Percentiles rank a stretch among this genome's conserved stretches.
Evolutionary conservation across 2,888 invertebrate species (phyloP).

Genomic region (Nemoura dubitans): DNA sequence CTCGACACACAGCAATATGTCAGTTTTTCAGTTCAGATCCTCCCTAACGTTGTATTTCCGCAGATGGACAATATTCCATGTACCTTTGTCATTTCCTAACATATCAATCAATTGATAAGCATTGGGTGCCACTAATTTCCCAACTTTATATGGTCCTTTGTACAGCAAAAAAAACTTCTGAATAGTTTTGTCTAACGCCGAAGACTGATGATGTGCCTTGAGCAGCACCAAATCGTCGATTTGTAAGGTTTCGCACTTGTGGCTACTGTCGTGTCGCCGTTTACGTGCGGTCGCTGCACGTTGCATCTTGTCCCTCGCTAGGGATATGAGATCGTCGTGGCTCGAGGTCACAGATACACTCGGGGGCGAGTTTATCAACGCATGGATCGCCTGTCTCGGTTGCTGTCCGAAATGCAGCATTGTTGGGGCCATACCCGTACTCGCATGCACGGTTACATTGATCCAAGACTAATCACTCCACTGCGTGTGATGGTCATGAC

Average conservation of each 20-base stretch:
- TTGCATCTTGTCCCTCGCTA: conserved; percentile 15
- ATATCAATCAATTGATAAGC: conserved; percentile 8
- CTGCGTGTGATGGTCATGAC: conserved; percentile 1
- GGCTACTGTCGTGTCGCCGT: neutral
- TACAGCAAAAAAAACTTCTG: conserved; percentile 27
- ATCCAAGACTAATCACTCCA: conserved; percentile 16
- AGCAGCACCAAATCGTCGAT: conserved; percentile 1
- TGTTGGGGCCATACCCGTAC: neutral
- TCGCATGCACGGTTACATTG: neutral
- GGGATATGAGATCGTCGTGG: neutral
- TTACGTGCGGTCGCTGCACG: neutral
- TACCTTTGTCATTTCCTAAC: no score
- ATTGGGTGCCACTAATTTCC: neutral
- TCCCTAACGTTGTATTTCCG: no score
- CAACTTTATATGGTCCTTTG: conserved; percentile 10
- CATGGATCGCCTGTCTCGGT: neutral
- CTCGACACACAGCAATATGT: no score
- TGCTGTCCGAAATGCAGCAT: conserved; percentile 1
- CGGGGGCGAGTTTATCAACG: neutral
- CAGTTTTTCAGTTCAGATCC: no score
- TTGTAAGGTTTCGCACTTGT: neutral
- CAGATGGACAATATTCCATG: no score
- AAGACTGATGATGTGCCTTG: conserved; percentile 2
- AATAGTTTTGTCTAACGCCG: neutral
- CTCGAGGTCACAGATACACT: neutral